These are phyloP conservation scores for Agrochola litura DNA, from an alignment of 2,888 invertebrate species.

Conservation along the genomic window DNA sequence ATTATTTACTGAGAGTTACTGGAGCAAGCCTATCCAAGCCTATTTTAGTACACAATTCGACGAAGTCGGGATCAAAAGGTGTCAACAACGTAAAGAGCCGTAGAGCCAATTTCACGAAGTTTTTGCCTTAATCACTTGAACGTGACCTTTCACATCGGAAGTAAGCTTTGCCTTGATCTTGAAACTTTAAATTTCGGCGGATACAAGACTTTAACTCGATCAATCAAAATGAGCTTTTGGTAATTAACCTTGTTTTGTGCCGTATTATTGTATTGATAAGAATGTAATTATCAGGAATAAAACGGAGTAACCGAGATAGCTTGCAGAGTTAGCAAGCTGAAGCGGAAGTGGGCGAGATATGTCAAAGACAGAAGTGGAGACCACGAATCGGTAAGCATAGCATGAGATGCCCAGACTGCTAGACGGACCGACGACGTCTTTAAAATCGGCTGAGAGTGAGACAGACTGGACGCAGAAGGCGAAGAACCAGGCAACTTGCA, in stretches of 20 bases:
- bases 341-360: too few relatives aligned
- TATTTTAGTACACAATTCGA: slow-evolving; percentile 20
- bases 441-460: too few relatives aligned
- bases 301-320: too few relatives aligned
- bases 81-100: slow-evolving; percentile 22
- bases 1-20: not conserved
- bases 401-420: too few relatives aligned
- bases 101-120: slow-evolving; percentile 54
- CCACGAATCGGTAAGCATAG: too few relatives aligned
- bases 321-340: too few relatives aligned
- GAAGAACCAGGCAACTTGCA: not conserved
- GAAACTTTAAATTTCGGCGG: slow-evolving; percentile 34
- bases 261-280: too few relatives aligned
- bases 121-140: slow-evolving; percentile 50
- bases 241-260: not conserved
- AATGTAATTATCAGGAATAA: not conserved
- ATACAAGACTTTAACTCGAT: slow-evolving; percentile 25
- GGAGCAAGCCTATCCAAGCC: slow-evolving; percentile 1
- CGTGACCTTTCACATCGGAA: slow-evolving; percentile 46
- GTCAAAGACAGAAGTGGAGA: too few relatives aligned
- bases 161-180: slow-evolving; percentile 20
- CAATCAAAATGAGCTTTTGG: slow-evolving; percentile 2
- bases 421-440: not conserved
- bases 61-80: slow-evolving; percentile 40
- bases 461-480: not conserved